Evolutionary conservation across 2,113 vertebrate species (phyloP).

Genomic region (Oxyura jamaicensis): DNA sequence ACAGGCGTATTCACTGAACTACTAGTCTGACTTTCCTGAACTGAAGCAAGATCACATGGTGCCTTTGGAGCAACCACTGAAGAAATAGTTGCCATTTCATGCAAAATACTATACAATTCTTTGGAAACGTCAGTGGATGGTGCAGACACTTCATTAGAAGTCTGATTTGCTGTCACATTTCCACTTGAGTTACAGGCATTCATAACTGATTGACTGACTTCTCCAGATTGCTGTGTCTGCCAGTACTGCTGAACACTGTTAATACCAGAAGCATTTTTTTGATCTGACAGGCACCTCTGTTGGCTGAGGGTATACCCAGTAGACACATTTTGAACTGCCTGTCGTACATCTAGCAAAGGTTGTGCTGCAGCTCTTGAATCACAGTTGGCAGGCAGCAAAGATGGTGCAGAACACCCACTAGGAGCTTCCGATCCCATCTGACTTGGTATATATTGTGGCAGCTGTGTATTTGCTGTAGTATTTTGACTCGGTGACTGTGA

Average conservation of each 20-base stretch:
- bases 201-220: background rate
- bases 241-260: slow-evolving; percentile 37
- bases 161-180: background rate
- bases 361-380: slow-evolving; percentile 30
- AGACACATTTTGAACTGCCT: slow-evolving; percentile 2
- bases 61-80: background rate
- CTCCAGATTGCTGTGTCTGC: slow-evolving; percentile 39
- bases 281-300: background rate
- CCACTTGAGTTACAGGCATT: slow-evolving; percentile 22
- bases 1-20: background rate
- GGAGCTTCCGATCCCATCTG: slow-evolving; percentile 33
- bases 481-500: slow-evolving; percentile 27
- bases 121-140: background rate
- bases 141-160: slow-evolving; percentile 12
- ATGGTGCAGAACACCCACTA: background rate
- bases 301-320: slow-evolving; percentile 16
- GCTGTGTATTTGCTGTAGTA: background rate
- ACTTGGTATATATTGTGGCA: background rate
- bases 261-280: background rate
- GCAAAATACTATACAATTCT: background rate
- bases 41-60: background rate
- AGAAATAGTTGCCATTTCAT: slow-evolving; percentile 22
- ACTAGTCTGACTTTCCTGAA: slow-evolving; percentile 8
- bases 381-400: slow-evolving; percentile 18
- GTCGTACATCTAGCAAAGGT: background rate